phyloP scores from a whole-genome alignment of 2,113 vertebrate species.

The Cynopterus brachyotis region DNA sequence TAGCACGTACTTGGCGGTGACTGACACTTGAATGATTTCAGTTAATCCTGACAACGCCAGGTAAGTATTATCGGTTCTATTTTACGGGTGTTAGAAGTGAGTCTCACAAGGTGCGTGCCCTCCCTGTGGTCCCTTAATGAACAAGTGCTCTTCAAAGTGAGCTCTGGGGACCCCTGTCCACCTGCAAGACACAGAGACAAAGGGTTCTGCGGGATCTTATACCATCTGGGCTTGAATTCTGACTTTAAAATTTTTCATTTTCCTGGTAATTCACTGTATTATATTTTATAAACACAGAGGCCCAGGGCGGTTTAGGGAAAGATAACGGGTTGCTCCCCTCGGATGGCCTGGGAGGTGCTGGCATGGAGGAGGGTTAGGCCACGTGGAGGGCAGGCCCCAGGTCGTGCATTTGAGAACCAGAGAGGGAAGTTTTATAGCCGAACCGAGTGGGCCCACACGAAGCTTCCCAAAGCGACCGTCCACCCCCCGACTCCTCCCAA shows the following conservation, averaged over 20 bases:
- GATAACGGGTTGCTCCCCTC: background rate
- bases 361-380: background rate
- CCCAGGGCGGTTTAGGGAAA: background rate
- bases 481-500: background rate
- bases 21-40: background rate
- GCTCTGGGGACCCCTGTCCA: background rate
- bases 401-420: background rate
- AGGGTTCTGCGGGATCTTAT: background rate
- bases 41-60: background rate
- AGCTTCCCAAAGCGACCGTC: background rate
- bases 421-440: too few species aligned
- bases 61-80: background rate
- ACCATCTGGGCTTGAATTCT: background rate
- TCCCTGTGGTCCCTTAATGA: background rate
- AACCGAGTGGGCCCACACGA: background rate
- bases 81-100: background rate
- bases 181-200: background rate
- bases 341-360: fast-evolving
- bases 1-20: fast-evolving
- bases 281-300: background rate
- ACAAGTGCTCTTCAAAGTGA: fast-evolving
- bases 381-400: too few species aligned
- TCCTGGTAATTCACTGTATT: background rate
- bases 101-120: background rate
- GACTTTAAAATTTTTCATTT: background rate